These are phyloP conservation scores for Sinosuthora webbiana DNA, from an alignment of 2,113 vertebrate genomes.

Conservation along the genomic window DNA sequence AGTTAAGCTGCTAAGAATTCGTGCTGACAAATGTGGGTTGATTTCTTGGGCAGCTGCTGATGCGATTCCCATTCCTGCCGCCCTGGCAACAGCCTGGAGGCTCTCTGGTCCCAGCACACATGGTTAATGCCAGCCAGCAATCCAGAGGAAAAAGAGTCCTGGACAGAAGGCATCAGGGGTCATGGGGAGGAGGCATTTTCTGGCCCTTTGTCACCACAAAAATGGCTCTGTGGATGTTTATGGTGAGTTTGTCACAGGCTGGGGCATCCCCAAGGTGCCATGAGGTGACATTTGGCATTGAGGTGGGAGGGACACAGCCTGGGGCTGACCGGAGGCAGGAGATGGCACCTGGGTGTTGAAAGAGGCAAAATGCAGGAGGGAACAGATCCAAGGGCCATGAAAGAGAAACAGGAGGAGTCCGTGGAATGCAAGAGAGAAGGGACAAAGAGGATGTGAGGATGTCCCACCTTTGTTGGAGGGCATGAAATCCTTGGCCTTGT, in stretches of 20 bases:
- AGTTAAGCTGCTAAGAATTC: slow-evolving; percentile 83
- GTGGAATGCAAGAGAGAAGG: background rate
- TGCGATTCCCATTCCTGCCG: slow-evolving; percentile 70
- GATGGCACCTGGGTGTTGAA: slow-evolving; percentile 49
- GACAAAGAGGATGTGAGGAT: background rate
- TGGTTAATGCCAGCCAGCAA: background rate
- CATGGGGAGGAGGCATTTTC: background rate
- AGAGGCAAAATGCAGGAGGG: slow-evolving; percentile 7
- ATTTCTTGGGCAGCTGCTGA: slow-evolving; percentile 78
- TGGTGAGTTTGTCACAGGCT: background rate
- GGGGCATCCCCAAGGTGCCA: background rate
- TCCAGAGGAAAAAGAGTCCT: background rate
- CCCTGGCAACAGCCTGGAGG: slow-evolving; percentile 61
- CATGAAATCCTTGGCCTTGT: slow-evolving; percentile 96
- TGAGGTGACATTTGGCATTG: slow-evolving; percentile 16
- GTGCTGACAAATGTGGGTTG: slow-evolving; percentile 74
- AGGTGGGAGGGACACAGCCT: background rate
- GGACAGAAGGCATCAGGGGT: background rate
- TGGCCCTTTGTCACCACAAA: background rate
- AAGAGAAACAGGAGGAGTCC: background rate
- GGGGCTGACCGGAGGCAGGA: background rate
- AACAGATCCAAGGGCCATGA: background rate
- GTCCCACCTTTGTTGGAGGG: slow-evolving; percentile 85
- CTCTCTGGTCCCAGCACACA: background rate
- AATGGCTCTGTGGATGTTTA: background rate